These are phyloP conservation scores for Lithophane ornitopus DNA, from an alignment of 2,888 invertebrate species.

Conservation along the genomic window DNA sequence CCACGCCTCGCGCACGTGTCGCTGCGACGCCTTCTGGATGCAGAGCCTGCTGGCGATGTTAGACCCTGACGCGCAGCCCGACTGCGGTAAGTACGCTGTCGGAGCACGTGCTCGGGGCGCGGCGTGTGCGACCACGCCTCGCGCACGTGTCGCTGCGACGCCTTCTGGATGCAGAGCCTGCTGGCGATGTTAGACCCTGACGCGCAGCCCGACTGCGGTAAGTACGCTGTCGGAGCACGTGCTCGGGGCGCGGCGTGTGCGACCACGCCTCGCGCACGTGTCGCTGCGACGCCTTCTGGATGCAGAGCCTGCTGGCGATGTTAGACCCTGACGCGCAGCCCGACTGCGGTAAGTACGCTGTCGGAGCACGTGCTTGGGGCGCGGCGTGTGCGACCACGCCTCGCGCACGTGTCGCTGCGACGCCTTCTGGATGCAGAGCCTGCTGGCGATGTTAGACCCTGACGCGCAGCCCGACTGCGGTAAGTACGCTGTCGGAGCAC, in stretches of 20 bases:
- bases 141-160: too few relatives aligned
- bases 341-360: conserved; percentile 90
- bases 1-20: conserved; percentile 95
- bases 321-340: conserved; percentile 94
- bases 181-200: too few relatives aligned
- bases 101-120: too few relatives aligned
- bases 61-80: conserved; percentile 94
- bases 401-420: conserved; percentile 97
- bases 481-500: conserved; percentile 95
- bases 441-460: conserved; percentile 94
- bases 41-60: conserved; percentile 94
- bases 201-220: too few relatives aligned
- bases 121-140: too few relatives aligned
- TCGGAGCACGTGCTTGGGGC: conserved; percentile 97
- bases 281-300: conserved; percentile 98
- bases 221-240: conserved; percentile 98
- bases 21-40: conserved; percentile 99
- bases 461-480: conserved; percentile 92
- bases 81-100: conserved; percentile 34
- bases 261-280: conserved; percentile 95
- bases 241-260: conserved; percentile 97
- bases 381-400: conserved; percentile 96
- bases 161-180: too few relatives aligned
- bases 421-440: conserved; percentile 99
- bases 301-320: conserved; percentile 95